Evolutionary conservation across 2,797 vertebrate species (phyloP).

Genomic region (Eulemur rubriventer): DNA sequence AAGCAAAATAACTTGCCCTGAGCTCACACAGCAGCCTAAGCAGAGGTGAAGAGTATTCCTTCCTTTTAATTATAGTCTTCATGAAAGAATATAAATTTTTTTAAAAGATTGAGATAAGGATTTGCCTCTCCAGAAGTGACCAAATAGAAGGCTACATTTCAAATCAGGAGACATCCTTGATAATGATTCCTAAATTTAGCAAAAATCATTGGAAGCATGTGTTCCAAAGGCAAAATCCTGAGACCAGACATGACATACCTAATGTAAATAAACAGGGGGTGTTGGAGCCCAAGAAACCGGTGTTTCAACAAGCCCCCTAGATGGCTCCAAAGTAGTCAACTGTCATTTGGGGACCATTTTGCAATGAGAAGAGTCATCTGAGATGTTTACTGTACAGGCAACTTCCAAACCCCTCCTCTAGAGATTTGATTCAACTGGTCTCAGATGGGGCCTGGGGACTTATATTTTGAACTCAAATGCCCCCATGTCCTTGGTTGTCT

Average conservation of each 20-base stretch:
- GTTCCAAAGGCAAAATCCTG: background rate
- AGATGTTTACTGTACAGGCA: background rate
- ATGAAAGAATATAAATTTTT: background rate
- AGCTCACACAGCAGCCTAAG: background rate
- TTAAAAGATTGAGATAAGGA: background rate
- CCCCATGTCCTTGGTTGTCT: background rate
- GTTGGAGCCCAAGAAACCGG: background rate
- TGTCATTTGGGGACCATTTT: background rate
- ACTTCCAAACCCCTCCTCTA: background rate
- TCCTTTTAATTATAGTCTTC: background rate
- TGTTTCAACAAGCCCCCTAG: slow-evolving; percentile 2
- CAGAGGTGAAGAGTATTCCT: background rate
- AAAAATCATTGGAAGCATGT: background rate
- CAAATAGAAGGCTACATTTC: background rate
- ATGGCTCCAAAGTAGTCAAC: background rate
- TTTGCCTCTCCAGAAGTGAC: background rate
- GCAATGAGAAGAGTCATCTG: fast-evolving
- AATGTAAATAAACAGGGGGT: background rate
- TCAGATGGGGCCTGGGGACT: background rate
- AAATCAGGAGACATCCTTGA: too few species aligned
- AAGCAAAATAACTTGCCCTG: background rate
- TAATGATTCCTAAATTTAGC: background rate
- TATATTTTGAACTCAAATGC: background rate
- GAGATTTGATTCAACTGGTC: background rate
- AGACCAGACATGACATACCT: background rate